Base-by-base conservation (phyloP, 2,888 invertebrate genomes). In the Heliconius cydno region DNA sequence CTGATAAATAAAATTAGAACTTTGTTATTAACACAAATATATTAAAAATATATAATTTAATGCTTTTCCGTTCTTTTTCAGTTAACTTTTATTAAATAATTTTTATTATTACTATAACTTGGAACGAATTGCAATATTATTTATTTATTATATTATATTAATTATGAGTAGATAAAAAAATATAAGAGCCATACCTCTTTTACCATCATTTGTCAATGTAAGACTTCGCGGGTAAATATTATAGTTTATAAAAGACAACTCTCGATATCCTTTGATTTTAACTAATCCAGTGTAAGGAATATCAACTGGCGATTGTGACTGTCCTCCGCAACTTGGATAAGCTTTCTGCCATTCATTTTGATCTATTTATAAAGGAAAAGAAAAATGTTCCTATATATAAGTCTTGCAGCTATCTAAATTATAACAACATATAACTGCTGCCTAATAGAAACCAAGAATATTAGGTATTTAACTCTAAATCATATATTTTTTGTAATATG, bases 301-400 rank as follows among this genome's bases (percentile, higher is more conserved):
- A 57, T 92, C 84, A 0, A 94, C 88, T 0, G 94, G 94, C 0
- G 94, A 94, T 78, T 94, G 94, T 0, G 87, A 87, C 0, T 80
- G 83, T 0, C 90, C 91, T 0, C 84, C 87, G 66, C 94, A 94
- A 0, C 84, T 80, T 0, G 92, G 90, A 66, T 83, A 92, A 0
- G 2, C 3, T 13, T 81, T 78, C 0, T 66, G 10, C 94, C 94
- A 94, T n/a, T 81, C 81, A 0, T 3, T 30, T 81, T 93, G 92
- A 78, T 85, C 94, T 93, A 84, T 3, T 75, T 78, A 76, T 41
- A 67, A 77, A 41, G 73, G 10, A 66, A 57, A 60, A n/a, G 7
- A 70, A 46, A 70, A 10, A 41, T 65, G 13, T 13, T 38, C 7
- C 38, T 10, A 38, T 38, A n/a, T n/a, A n/a, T 38, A 38, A 38